A percentile compares a stretch with the other conserved stretches of the same genome.
These are phyloP conservation scores for Trichopoda pennipes DNA, from an alignment of 2,888 invertebrate species.

Conservation along the genomic window DNA sequence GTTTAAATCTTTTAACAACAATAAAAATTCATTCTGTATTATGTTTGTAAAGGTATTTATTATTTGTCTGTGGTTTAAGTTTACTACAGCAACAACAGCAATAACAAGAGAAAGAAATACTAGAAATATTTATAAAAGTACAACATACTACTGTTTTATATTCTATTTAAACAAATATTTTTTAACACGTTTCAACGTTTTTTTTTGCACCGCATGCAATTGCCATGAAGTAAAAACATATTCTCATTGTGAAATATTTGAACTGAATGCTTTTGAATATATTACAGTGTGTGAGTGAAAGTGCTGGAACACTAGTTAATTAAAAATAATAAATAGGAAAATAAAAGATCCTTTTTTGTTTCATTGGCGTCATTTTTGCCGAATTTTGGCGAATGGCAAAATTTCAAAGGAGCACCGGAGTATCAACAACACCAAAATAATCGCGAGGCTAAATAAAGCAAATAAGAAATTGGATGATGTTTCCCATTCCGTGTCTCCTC, in stretches of 20 bases:
- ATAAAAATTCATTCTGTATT: conserved; percentile 64
- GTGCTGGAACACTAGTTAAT: neutral
- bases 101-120: conserved; percentile 11
- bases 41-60: conserved; percentile 66
- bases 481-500: too few relatives aligned
- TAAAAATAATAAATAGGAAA: too few relatives aligned
- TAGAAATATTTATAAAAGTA: conserved; percentile 32
- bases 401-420: too few relatives aligned
- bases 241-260: conserved; percentile 32
- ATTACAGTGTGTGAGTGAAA: conserved; percentile 9
- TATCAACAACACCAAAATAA: too few relatives aligned
- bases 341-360: too few relatives aligned
- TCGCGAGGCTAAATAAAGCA: too few relatives aligned
- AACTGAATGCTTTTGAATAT: conserved; percentile 9
- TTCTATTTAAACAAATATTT: conserved; percentile 58
- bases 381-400: too few relatives aligned
- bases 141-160: conserved; percentile 51
- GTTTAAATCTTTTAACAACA: conserved; percentile 61
- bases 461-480: too few relatives aligned
- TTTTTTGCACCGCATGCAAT: conserved; percentile 12
- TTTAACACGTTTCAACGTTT: conserved; percentile 58
- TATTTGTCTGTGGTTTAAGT: conserved; percentile 64
- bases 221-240: conserved; percentile 45
- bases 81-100: conserved; percentile 23
- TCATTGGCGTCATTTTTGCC: too few relatives aligned